Evolutionary conservation across 2,888 invertebrate genomes (phyloP).

Genomic region (Neocrepidodera transversa): DNA sequence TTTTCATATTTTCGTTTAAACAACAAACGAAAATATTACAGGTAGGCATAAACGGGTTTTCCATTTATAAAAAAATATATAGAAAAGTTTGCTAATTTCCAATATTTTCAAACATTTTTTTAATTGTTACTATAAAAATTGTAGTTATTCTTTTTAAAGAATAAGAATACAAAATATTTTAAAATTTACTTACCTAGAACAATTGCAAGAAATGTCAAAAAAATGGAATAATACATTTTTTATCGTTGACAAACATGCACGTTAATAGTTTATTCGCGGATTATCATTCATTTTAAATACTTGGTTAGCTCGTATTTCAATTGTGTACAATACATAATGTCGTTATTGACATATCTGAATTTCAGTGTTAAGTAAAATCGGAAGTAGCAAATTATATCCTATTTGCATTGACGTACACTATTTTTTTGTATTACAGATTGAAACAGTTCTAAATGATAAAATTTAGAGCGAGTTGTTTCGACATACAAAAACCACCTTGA

Average conservation of each 20-base stretch:
- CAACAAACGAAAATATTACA: too few species aligned
- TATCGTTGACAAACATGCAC: background rate
- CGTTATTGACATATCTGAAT: constrained; percentile 4
- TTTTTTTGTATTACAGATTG: too few species aligned
- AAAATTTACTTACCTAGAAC: background rate
- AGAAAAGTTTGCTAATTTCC: too few species aligned
- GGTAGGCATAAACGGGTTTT: too few species aligned
- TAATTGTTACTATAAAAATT: too few species aligned
- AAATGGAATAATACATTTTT: constrained; percentile 3
- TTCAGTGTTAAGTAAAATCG: constrained; percentile 12
- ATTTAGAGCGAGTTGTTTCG: too few species aligned
- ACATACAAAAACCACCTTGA: too few species aligned
- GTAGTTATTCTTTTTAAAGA: too few species aligned
- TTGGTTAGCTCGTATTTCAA: background rate
- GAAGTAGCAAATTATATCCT: constrained; percentile 9
- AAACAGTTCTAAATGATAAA: too few species aligned
- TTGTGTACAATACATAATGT: background rate
- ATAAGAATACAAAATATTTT: background rate
- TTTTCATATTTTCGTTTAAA: too few species aligned
- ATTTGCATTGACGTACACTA: constrained; percentile 6
- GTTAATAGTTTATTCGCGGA: background rate
- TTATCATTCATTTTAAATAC: constrained; percentile 6
- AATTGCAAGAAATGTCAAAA: background rate
- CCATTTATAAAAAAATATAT: too few species aligned
- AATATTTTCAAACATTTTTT: too few species aligned